A percentile compares a stretch with the other conserved stretches of the same genome.
phyloP scores from a whole-genome alignment of 2,113 vertebrate genomes.

The Dipodomys stephensi region DNA sequence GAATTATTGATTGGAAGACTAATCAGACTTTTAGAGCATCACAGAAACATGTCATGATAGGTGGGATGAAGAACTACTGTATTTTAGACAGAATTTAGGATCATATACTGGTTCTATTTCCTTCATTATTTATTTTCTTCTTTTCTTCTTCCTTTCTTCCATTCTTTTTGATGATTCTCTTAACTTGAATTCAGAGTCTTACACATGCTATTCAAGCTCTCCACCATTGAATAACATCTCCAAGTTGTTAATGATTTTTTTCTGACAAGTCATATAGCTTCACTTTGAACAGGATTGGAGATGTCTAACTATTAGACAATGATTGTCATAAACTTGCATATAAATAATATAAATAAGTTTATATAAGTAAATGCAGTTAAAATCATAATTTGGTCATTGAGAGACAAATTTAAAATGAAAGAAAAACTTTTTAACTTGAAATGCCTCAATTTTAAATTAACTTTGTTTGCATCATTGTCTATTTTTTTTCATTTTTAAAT shows the following conservation, averaged over 20 bases:
- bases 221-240: background rate
- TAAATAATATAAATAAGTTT: too few species aligned
- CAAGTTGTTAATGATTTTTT: background rate
- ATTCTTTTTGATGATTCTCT: background rate
- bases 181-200: background rate
- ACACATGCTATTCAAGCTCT: background rate
- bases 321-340: background rate
- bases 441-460: background rate
- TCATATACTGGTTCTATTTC: background rate
- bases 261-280: background rate
- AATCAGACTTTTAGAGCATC: background rate
- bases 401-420: constrained; percentile 34
- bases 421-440: background rate
- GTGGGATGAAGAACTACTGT: background rate
- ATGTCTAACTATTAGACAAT: background rate
- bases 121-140: background rate
- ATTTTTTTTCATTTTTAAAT: background rate
- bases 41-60: constrained; percentile 32
- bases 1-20: background rate
- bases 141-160: background rate
- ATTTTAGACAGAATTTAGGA: background rate
- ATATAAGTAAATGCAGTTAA: background rate
- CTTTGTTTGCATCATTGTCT: background rate
- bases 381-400: background rate
- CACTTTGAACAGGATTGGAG: background rate